Conservation (phyloP, 1,140 invertebrate genomes). For the Arctopsyche grandis region DNA sequence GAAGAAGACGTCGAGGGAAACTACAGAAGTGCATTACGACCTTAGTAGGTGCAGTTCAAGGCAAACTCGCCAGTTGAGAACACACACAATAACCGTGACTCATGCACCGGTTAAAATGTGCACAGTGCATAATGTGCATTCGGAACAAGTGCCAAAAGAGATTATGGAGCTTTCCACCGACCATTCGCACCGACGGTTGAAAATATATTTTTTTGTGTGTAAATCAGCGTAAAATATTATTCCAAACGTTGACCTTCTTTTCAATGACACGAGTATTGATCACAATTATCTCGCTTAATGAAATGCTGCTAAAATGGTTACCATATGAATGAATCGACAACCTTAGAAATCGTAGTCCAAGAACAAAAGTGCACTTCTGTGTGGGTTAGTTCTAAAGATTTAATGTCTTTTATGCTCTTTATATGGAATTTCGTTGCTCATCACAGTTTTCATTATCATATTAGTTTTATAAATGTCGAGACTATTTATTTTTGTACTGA, state of each 20-base stretch:
- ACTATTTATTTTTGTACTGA: too few relatives aligned
- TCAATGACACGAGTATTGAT: background rate
- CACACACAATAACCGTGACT: background rate
- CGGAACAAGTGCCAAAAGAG: background rate
- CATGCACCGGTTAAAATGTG: background rate
- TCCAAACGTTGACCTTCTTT: background rate
- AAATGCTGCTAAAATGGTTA: too few relatives aligned
- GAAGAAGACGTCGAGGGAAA: background rate
- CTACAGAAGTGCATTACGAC: constrained; percentile 10
- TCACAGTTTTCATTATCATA: too few relatives aligned
- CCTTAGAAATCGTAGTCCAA: too few relatives aligned
- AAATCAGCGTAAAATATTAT: background rate
- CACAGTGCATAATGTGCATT: background rate
- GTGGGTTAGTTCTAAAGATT: too few relatives aligned
- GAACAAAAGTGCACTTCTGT: too few relatives aligned
- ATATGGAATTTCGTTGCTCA: too few relatives aligned
- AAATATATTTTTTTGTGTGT: too few relatives aligned
- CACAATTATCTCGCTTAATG: too few relatives aligned
- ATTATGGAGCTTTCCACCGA: background rate
- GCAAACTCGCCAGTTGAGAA: background rate
- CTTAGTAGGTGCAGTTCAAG: background rate
- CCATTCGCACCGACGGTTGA: background rate
- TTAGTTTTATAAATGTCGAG: too few relatives aligned
- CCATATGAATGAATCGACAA: too few relatives aligned
- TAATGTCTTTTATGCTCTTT: too few relatives aligned